Conservation (phyloP, 1,140 invertebrate genomes). For the Choristoneura fumiferana region DNA sequence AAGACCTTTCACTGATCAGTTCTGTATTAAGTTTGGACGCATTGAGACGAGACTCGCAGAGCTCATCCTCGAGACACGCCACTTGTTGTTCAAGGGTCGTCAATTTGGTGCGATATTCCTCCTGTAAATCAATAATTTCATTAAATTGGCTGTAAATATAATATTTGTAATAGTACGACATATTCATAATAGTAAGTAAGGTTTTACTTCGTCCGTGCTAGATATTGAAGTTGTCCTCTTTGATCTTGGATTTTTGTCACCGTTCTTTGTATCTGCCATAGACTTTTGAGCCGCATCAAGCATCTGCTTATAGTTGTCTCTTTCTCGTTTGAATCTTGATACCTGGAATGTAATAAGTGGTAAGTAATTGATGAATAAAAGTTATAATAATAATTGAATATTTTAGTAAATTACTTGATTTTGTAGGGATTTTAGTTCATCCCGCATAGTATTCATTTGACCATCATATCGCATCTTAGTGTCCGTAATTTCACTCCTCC, state of each 20-base stretch:
- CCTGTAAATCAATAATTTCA: constrained; percentile 37
- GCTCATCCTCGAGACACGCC: constrained; percentile 91
- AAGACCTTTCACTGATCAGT: constrained; percentile 91
- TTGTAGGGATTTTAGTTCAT: constrained; percentile 92
- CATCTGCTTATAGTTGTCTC: constrained; percentile 95
- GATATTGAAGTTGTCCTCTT: constrained; percentile 57
- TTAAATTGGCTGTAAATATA: not conserved
- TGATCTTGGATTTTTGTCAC: constrained; percentile 58
- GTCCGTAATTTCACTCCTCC: constrained; percentile 90
- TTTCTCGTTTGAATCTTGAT: constrained; percentile 90
- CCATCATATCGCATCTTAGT: constrained; percentile 94
- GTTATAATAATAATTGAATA: not conserved
- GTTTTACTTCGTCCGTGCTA: constrained; percentile 81
- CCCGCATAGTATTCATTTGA: constrained; percentile 89
- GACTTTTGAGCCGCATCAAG: constrained; percentile 91
- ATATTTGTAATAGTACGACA: too few relatives aligned
- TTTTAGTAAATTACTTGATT: constrained; percentile 79
- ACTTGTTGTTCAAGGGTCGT: constrained; percentile 88
- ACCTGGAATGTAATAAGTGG: constrained; percentile 48
- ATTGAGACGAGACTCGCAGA: constrained; percentile 90
- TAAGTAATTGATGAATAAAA: too few relatives aligned
- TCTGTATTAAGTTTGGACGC: constrained; percentile 93
- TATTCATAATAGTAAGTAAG: too few relatives aligned
- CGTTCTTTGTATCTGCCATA: constrained; percentile 86
- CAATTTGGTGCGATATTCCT: constrained; percentile 82